Base-by-base conservation (phyloP, 2,888 invertebrate species). In the Drosophila kokeensis region DNA sequence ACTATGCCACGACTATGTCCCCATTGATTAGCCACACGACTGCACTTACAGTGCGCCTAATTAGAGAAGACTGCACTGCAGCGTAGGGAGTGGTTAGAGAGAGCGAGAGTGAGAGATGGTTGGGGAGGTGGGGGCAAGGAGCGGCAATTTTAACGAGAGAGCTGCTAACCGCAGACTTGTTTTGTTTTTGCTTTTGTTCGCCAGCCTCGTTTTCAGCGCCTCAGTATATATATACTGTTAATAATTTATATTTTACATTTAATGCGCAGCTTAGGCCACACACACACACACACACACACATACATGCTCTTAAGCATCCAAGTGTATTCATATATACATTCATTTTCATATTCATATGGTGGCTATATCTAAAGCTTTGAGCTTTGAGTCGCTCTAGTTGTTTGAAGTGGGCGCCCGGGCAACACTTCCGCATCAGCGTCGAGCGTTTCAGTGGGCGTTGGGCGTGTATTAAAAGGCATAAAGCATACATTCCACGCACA, bases 221-320 rank as follows among this genome's bases (percentile, higher is more conserved):
- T 76, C 59, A 52, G 81, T 71, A 50, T 11, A 10, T 32, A 32
- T 32, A 32, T 65, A 76, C 72, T 85, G 85, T 85, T 85, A 90
- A 85, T 85, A 90, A 85, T 85, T 90, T 86, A 90, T 83, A 90
- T 86, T 90, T 85, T 88, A 86, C 74, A 88, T 85, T 85, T 85
- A 85, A 90, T 85, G 81, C 89, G 73, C 83, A 85, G 85, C 85
- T 85, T 90, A 85, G 75, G 73, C 83, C 59, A 70, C 45, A 64
- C 58, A 69, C 62, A 36, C 48, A 64, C 58, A 69, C 62, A 36
- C 48, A 60, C 52, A 30, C 36, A 53, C 15, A 50, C 45, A 18
- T 34, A 40, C 38, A 40, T 42, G 50, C 60, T 49, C 61, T 57
- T 59, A 62, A 42, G 48, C 52, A 71, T 64, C 61, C 62, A 65